These are phyloP conservation scores for Lottia scabra DNA, from an alignment of 2,888 invertebrate species.

Conservation along the genomic window DNA sequence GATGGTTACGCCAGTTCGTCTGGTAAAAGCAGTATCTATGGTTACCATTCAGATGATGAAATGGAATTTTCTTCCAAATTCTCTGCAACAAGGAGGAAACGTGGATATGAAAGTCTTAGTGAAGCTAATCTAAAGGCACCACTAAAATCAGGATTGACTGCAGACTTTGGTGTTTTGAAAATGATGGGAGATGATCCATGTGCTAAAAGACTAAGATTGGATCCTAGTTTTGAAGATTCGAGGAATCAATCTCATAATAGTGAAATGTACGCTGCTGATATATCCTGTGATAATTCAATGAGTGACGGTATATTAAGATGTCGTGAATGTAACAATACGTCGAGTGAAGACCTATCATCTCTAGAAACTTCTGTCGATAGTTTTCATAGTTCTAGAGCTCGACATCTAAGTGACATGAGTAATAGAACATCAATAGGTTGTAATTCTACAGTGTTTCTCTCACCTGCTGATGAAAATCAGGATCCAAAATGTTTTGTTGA, in stretches of 20 bases:
- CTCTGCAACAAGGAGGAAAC: background rate
- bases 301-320: background rate
- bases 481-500: slow-evolving; percentile 28
- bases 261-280: slow-evolving; percentile 1
- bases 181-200: background rate
- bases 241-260: background rate
- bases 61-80: slow-evolving; percentile 16
- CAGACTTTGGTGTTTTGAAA: slow-evolving; percentile 18
- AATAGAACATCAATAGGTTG: slow-evolving; percentile 24
- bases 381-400: background rate
- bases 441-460: slow-evolving; percentile 21
- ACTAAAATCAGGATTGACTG: slow-evolving; percentile 30
- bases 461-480: background rate
- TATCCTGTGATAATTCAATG: background rate
- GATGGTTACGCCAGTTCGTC: background rate
- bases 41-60: slow-evolving; percentile 50
- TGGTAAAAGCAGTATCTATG: slow-evolving; percentile 19
- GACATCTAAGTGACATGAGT: slow-evolving; percentile 16
- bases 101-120: background rate
- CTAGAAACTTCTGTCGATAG: background rate
- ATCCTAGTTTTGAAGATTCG: background rate
- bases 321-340: slow-evolving; percentile 8
- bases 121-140: background rate
- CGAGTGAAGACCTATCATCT: slow-evolving; percentile 7
- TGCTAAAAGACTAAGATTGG: background rate